Percentiles rank a stretch among this genome's conserved stretches.
phyloP scores from a whole-genome alignment of 92 coral and sea anemone genomes.

The Palythoa grandis region DNA sequence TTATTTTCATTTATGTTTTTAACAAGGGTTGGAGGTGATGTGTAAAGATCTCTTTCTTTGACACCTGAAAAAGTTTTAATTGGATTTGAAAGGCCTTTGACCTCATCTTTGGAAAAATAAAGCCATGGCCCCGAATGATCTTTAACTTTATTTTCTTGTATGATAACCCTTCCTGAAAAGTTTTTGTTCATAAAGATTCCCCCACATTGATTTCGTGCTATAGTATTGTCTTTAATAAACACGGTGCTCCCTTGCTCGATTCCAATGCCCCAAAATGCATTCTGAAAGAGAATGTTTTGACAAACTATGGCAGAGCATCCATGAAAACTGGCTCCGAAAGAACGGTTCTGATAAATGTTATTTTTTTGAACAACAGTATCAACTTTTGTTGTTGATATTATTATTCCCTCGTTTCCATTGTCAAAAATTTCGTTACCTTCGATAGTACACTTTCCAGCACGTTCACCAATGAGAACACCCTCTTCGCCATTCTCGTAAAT shows the following conservation, averaged over 20 bases:
- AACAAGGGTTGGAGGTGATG: constrained; percentile 37
- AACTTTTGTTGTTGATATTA: constrained; percentile 48
- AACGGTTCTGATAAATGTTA: constrained; percentile 36
- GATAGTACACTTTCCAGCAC: constrained; percentile 59
- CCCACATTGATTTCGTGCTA: constrained; percentile 70
- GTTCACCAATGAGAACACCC: constrained; percentile 71
- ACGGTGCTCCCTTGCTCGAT: constrained; percentile 50
- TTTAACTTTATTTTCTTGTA: constrained; percentile 51
- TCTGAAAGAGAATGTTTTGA: constrained; percentile 65
- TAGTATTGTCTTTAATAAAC: constrained; percentile 40
- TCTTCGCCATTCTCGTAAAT: constrained; percentile 65
- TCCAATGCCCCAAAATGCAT: constrained; percentile 58
- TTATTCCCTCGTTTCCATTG: constrained; percentile 60
- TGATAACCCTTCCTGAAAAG: constrained; percentile 52
- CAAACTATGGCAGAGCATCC: constrained; percentile 20
- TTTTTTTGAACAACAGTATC: background rate
- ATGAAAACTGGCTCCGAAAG: constrained; percentile 4
- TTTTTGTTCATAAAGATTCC: constrained; percentile 66
- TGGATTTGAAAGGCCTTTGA: background rate
- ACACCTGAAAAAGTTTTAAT: background rate
- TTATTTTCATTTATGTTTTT: constrained; percentile 47
- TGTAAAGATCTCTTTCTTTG: background rate
- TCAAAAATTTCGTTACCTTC: constrained; percentile 58
- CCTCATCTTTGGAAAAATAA: background rate
- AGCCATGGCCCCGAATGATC: constrained; percentile 72